Base-by-base conservation (phyloP, 1,140 invertebrate species). In the Drosophila burlai region DNA sequence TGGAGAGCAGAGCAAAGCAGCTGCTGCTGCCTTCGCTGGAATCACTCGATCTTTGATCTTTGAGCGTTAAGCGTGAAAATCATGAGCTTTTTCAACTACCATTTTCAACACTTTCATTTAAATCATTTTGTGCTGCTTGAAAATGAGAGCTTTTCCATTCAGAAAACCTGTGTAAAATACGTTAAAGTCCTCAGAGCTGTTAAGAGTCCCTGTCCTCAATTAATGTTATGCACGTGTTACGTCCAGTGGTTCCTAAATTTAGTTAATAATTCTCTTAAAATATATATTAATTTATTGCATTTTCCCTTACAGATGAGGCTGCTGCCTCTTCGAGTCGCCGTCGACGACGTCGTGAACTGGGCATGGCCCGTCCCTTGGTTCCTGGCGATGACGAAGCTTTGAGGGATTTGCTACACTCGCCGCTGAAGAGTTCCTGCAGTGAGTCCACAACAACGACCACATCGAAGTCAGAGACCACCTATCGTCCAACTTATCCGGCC, bases 281-380 rank as follows among this genome's bases (percentile, higher is more conserved):
- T 21, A 26, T 4, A 9, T 13, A 46, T 13, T 61, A 34, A 49
- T 58, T 45, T 38, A 5, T 16, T 0, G 4, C 1, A n/a, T 42
- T 10, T 75, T 61, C 9, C 43, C 24, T 67, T 93, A 21, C 82
- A 94, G 94, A 93, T 91, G 93, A 94, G 45, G 59, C 69, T 13
- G 76, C 84, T 21, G 74, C 84, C 31, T 63, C 81, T 6, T 86
- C 92, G 29, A 83, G 45, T 18, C 89, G 93, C 47, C 79, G 94
- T 10, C 86, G 93, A 21, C 86, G 93, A 18, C 91, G 94, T 61
- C 93, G 94, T 16, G 93, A 93, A 52, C 58, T 93, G 60, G 92
- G 92, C 31, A 81, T 92, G 91, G 80, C 91, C 1, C 84, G 92
- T 65, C 72, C 85, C 2, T 29, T 94, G 62, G 84, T 94, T 49